phyloP scores from a whole-genome alignment of 2,888 invertebrate species.

The Zeuzera pyrina region DNA sequence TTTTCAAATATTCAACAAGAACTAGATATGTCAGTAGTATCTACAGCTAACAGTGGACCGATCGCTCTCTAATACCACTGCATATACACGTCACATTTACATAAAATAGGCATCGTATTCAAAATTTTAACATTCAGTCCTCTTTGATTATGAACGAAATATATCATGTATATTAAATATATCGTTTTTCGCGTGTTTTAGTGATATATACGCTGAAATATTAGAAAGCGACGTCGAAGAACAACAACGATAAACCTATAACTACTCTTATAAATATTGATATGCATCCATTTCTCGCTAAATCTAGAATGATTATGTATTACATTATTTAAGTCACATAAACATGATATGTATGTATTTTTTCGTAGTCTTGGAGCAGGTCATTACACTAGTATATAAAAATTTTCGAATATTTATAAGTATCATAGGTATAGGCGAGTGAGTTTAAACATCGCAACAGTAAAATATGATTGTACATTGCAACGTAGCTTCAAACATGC shows the following conservation, averaged over 20 bases:
- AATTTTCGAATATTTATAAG: slow-evolving; percentile 2
- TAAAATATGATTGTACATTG: slow-evolving; percentile 3
- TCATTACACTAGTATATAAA: slow-evolving; percentile 9
- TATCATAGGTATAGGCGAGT: slow-evolving; percentile 11
- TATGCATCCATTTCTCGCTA: slow-evolving; percentile 10
- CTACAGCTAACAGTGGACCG: slow-evolving; percentile 62
- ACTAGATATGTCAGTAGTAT: slow-evolving; percentile 66
- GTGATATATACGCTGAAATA: slow-evolving; percentile 8
- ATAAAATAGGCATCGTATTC: slow-evolving; percentile 1
- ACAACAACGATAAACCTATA: slow-evolving; percentile 62
- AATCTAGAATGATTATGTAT: no score
- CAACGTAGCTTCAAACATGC: not conserved
- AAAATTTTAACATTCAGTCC: not conserved
- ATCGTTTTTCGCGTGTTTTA: not conserved
- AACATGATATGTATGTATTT: slow-evolving; percentile 26
- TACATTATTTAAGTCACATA: slow-evolving; percentile 11
- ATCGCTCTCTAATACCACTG: slow-evolving; percentile 32
- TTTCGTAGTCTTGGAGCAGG: slow-evolving; percentile 22
- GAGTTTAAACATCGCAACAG: slow-evolving; percentile 12
- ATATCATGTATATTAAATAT: not conserved
- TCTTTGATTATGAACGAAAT: not conserved
- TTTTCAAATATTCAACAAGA: slow-evolving; percentile 67
- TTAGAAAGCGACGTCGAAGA: slow-evolving; percentile 48
- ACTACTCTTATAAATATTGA: slow-evolving; percentile 44
- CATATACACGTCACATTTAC: slow-evolving; percentile 9